These are phyloP conservation scores for Scomber japonicus DNA, from an alignment of 2,113 vertebrate species.

Conservation along the genomic window DNA sequence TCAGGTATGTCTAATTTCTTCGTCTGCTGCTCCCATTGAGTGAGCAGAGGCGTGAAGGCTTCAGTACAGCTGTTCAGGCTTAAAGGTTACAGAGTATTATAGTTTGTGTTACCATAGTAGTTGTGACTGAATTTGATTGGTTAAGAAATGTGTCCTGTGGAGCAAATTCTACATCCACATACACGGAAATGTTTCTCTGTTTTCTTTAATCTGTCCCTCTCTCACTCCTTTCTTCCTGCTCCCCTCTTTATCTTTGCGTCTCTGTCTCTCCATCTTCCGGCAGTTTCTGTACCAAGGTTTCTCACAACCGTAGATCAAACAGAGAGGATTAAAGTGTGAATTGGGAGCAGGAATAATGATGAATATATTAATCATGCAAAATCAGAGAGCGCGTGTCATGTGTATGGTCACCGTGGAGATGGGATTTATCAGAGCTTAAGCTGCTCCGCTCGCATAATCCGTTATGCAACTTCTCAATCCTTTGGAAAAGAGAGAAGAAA, in stretches of 20 bases:
- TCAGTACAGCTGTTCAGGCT: slow-evolving; percentile 10
- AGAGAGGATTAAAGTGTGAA: slow-evolving; percentile 71
- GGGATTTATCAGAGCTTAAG: slow-evolving; percentile 79
- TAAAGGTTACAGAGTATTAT: slow-evolving; percentile 16
- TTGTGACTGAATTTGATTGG: slow-evolving; percentile 18
- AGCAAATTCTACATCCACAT: neutral
- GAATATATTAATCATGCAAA: slow-evolving; percentile 81
- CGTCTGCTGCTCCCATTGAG: slow-evolving; percentile 45
- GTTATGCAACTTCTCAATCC: slow-evolving; percentile 80
- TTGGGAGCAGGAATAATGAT: slow-evolving; percentile 79
- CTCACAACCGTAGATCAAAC: slow-evolving; percentile 63
- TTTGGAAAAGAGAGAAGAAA: slow-evolving; percentile 35
- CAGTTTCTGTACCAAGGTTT: slow-evolving; percentile 44
- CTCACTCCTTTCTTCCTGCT: neutral
- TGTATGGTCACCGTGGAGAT: slow-evolving; percentile 79
- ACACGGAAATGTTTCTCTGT: slow-evolving; percentile 5
- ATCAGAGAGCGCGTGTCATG: slow-evolving; percentile 75
- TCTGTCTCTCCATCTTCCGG: slow-evolving; percentile 23
- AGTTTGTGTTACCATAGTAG: slow-evolving; percentile 24
- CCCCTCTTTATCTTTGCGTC: neutral
- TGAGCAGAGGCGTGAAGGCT: slow-evolving; percentile 26
- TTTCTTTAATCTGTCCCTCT: slow-evolving; percentile 1
- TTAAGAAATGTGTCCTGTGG: neutral
- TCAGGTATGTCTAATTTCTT: slow-evolving; percentile 47
- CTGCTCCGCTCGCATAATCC: slow-evolving; percentile 78